Base-by-base conservation (phyloP, 2,797 vertebrate genomes). In the Parotocinclus haroldoi region DNA sequence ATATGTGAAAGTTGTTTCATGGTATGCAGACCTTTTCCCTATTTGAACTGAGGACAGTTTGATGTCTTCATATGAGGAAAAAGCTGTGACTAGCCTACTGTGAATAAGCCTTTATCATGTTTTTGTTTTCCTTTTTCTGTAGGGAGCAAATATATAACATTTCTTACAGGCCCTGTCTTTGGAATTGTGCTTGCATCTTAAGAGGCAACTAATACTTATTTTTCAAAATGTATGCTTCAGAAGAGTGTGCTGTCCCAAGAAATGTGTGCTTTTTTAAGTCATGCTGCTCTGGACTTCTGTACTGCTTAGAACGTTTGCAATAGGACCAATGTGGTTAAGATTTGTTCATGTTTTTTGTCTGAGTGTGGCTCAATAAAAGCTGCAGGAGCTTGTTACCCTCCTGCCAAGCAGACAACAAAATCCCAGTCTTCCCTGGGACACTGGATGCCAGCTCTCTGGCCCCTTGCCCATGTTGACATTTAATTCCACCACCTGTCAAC, bases 321-420 rank as follows among this genome's bases (percentile, higher is more conserved):
- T 76, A 78, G 73, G 78, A 82, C 76, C 76, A 84, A 72, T 58
- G 71, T 63, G 79, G 59, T 71, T 46, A 68, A 65, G 13, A 58
- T 38, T 50, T 16, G 78, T 67, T 54, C 2, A 11, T 72, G 52
- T 74, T 48, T 75, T 75, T 46, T 38, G 1, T 39, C 11, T 62
- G 14, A 48, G 53, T 65, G 73, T 72, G 67, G 64, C 48, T 60
- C 77, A 68, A 68, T 38, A 64, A 72, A 74, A 60, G 68, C 69
- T 70, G 69, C 74, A 73, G 66, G 64, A 71, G 57, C 76, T 73
- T 42, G 58, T 62, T 79, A 58, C 27, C 51, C 79, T 53, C 74
- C 84, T 83, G 86, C 77, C 58, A 79, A 74, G 84, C 84, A 85
- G 82, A 81, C 87, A 88, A 90, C 87, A 89, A 85, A 89, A 89